phyloP scores from a whole-genome alignment of 2,113 vertebrate species.

The Cebus imitator region DNA sequence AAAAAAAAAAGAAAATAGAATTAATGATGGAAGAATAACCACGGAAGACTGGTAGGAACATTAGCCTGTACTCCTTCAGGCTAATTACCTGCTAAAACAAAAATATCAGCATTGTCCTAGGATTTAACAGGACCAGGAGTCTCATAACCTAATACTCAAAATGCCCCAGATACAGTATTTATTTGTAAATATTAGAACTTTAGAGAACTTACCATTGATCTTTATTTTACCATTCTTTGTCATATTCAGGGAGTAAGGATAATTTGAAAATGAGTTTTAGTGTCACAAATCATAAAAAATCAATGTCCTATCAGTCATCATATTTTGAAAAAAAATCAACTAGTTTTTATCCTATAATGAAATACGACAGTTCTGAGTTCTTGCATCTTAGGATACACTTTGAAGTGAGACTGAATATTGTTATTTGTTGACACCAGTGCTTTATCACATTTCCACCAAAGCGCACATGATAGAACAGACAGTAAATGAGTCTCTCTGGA shows the following conservation, averaged over 20 bases:
- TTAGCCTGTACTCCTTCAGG: not conserved
- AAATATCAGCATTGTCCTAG: not conserved
- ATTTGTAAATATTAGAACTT: constrained; percentile 9
- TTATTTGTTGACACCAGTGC: not conserved
- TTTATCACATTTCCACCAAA: not conserved
- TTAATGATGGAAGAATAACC: not conserved
- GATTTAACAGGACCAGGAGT: not conserved
- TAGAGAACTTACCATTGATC: not conserved
- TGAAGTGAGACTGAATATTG: not conserved
- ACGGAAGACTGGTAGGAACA: not conserved
- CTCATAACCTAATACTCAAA: not conserved
- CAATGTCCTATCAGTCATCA: not conserved
- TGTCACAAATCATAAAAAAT: not conserved
- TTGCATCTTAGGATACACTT: not conserved
- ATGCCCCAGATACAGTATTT: not conserved
- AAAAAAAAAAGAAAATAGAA: not conserved
- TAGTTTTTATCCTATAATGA: constrained; percentile 5
- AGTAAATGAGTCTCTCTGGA: not conserved
- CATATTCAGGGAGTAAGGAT: not conserved
- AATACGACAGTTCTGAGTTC: not conserved
- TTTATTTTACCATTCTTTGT: constrained; percentile 17
- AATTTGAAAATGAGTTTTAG: constrained; percentile 8
- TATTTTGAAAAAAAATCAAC: not conserved
- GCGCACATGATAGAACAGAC: not conserved
- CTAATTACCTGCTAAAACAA: not conserved